Base-by-base conservation (phyloP, 2,888 invertebrate genomes). In the Ophioninae sp. region DNA sequence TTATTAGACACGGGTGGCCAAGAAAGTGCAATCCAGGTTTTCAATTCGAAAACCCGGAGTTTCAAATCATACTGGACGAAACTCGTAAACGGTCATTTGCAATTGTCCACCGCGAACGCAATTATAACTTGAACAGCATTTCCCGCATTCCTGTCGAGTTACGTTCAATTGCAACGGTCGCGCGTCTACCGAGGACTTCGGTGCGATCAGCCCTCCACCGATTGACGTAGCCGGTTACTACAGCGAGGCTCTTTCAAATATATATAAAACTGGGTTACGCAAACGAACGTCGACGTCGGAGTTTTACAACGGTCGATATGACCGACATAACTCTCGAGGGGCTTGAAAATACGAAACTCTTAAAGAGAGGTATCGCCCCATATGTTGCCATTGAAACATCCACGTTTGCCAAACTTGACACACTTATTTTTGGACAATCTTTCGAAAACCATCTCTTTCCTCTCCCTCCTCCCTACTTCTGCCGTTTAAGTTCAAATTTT, bases 71-170 rank as follows among this genome's bases (percentile, higher is more conserved):
- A 20, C 8, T 30, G 21, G 67, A 62, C 70, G 10, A 23, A 62
- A 72, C 72, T 72, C 57, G 44, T 17, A 20, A 30, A 56, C 23
- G 76, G 77, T 83, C 83, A 77, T 62, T 61, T 59, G 57, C 77
- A 83, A 73, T 64, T 82, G n/a, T 68, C 57, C 61, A 64, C 67
- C 69, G 62, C 62, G 62, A 44, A 59, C 44, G 67, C 77, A 73
- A 83, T 83, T 77, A 73, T 80, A 73, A 83, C 64, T 80, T 80
- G 39, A 80, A 72, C 73, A 65, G 30, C 77, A 74, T 64, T 59
- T 57, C 44, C 67, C n/a, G n/a, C n/a, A n/a, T n/a, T n/a, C n/a
- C n/a, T n/a, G 57, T 73, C 59, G 5, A n/a, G 10, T 23, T n/a
- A 41, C 39, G 20, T 30, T 17, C 37, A 41, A 8, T 50, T 21